These are phyloP conservation scores for Brachylomia viminalis DNA, from an alignment of 2,888 invertebrate genomes.

Conservation along the genomic window DNA sequence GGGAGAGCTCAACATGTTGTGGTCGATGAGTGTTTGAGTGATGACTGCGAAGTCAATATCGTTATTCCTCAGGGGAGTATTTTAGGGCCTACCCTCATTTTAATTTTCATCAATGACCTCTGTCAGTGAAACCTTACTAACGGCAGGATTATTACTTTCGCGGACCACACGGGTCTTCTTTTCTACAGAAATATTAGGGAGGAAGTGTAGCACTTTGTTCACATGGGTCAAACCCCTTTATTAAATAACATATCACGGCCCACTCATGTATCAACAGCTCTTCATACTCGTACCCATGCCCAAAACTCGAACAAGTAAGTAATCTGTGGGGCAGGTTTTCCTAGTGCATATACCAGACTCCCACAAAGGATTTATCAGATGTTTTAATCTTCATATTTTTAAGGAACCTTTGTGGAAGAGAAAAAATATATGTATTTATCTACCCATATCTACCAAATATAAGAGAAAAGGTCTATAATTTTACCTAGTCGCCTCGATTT, in stretches of 20 bases:
- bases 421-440: neutral
- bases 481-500: neutral
- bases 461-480: neutral
- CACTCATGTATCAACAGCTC: too few relatives aligned
- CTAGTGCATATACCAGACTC: too few relatives aligned
- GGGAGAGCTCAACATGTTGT: neutral
- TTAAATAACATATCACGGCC: too few relatives aligned
- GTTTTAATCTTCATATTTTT: too few relatives aligned
- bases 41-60: conserved; percentile 20
- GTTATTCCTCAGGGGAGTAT: conserved; percentile 14
- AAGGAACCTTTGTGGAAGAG: too few relatives aligned
- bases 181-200: conserved; percentile 30
- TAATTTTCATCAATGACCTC: conserved; percentile 38
- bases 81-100: neutral
- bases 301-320: too few relatives aligned
- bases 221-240: neutral
- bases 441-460: neutral
- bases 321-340: too few relatives aligned
- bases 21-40: neutral
- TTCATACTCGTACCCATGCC: too few relatives aligned
- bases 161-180: conserved; percentile 43
- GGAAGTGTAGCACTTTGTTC: neutral
- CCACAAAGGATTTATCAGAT: too few relatives aligned
- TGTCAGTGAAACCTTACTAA: neutral
- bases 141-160: conserved; percentile 27